Conservation (phyloP, 1,140 invertebrate species). For the Agrypnia vestita region DNA sequence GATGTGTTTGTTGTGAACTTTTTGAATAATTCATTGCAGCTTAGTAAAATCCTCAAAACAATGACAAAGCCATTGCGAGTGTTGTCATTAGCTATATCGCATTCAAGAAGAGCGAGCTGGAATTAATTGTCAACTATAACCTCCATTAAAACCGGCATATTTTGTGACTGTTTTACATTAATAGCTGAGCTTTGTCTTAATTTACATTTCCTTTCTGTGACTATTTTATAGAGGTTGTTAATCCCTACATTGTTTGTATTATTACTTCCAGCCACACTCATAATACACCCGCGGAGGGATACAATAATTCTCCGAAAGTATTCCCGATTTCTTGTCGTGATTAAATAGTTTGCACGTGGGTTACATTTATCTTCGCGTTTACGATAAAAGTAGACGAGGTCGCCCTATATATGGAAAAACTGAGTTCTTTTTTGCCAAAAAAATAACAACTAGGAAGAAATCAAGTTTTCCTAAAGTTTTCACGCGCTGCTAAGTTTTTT, state of each 20-base stretch:
- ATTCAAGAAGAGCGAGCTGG: neutral
- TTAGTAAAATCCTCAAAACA: too few relatives aligned
- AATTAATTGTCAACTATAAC: constrained; percentile 26
- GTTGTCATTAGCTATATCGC: neutral
- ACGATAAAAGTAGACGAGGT: neutral
- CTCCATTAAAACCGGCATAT: constrained; percentile 22
- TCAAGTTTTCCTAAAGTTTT: constrained; percentile 4
- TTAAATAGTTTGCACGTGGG: neutral
- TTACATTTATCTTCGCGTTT: neutral
- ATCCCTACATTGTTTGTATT: neutral
- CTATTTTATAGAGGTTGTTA: constrained; percentile 11
- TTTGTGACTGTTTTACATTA: constrained; percentile 25
- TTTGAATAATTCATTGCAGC: too few relatives aligned
- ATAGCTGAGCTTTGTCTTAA: constrained; percentile 30
- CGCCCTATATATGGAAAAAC: neutral
- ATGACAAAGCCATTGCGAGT: too few relatives aligned
- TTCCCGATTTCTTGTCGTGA: neutral
- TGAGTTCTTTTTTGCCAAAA: neutral
- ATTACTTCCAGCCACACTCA: too few relatives aligned
- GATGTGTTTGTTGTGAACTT: too few relatives aligned
- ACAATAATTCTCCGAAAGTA: too few relatives aligned
- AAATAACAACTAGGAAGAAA: constrained; percentile 12
- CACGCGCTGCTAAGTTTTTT: neutral
- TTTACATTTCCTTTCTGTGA: constrained; percentile 27
- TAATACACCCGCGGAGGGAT: too few relatives aligned